Evolutionary conservation across 2,113 vertebrate genomes (phyloP), one percentile per base, ranked within the genome.

Genomic region (Dasypus novemcinctus): DNA sequence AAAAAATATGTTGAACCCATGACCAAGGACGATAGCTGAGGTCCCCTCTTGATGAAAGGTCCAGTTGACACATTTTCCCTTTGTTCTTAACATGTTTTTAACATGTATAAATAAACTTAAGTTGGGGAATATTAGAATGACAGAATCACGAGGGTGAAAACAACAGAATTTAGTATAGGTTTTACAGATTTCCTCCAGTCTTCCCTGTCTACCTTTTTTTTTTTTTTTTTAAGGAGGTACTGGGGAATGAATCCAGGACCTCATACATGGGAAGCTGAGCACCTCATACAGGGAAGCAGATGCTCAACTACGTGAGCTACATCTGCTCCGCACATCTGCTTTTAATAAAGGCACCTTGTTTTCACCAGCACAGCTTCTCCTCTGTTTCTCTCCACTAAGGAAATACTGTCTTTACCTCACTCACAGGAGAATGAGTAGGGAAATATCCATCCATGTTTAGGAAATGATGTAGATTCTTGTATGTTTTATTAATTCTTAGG

Each of bases 291-390:
- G 46, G 8, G 46, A 49, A 49, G 46, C 46, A 49, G 46, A 11
- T 49, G 46, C 11, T 49, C 46, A 49, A 49, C 46, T 11, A 49
- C 46, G 8, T 49, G 46, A 49, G 46, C 46, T 49, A 49, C 46
- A 49, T 49, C 46, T 49, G 46, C 46, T 49, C 46, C 46, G 8
- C 46, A 7, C 46, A 49, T 49, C 8, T 49, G 11, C 15, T 87
- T 80, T 86, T 87, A 66, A 83, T 69, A 92, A 85, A 38, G 69
- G 95, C n/a, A 38, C 79, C 33, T 80, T 79, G 3, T 76, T 86
- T 91, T 52, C n/a, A 74, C 20, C 18, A 74, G 29, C 7, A 4
- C 18, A 71, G 29, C 13, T 72, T 90, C 36, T 84, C 10, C 29
- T 64, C 29, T 33, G 29, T 31, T 10, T 57, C 21, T 36, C 15